Evolutionary conservation across 2,888 invertebrate species (phyloP), one percentile per base, ranked within the genome.

Genomic region (Cosmopolites sordidus): DNA sequence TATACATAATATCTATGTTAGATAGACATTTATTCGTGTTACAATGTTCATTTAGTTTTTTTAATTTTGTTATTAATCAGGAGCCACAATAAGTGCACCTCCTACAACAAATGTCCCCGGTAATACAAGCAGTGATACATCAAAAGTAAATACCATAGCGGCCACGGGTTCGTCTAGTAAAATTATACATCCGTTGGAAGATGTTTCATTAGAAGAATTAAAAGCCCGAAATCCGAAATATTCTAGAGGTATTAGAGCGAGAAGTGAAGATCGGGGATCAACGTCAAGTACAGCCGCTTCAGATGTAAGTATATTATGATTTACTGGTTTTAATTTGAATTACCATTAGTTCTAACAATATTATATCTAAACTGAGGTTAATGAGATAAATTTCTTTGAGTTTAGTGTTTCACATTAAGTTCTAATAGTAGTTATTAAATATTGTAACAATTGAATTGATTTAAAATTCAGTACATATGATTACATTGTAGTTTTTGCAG

Each of bases 141-240:
- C 52, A 1, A 70, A 73, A 67, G 63, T 78, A 71, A 62, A 77
- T 75, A 79, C 86, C 6, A 87, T 89, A 46, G 85, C 84, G 11
- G 83, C 87, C n/a, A 86, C 88, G 4, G 88, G 90, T 39, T 87
- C 91, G 4, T 86, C 89, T 33, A 89, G 91, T 67, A 88, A 89
- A 76, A 95, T 96, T 51, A 83, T 96, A 62, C 96, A 96, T 74
- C 96, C 96, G 0, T 86, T 91, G 1, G 95, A 96, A 72, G 93
- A 94, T 73, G 83, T 93, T 48, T 95, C 95, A 22, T 70, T 92
- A 71, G 92, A 92, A 72, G 92, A 93, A 75, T 82, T 89, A 61
- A 78, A 87, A 44, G 86, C 91, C 6, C 76, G 87, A 45, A 76
- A 79, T 65, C 75, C 81, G 8, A 85, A 84, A 67, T 92, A 92